Conservation (phyloP, 2,888 invertebrate species). For the Drosophila anceps region DNA sequence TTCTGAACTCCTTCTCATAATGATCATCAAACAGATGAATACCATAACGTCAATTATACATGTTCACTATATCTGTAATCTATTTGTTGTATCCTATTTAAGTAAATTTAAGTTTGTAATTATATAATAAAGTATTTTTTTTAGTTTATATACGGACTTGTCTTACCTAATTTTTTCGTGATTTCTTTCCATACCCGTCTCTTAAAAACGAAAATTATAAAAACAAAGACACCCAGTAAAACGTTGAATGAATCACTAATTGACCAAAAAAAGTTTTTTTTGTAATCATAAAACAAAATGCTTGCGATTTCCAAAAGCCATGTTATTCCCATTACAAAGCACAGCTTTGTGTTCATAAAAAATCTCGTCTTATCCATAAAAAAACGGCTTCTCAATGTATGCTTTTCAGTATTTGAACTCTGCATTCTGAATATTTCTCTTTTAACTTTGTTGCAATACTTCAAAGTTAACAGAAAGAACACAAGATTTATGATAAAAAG, state of each 20-base stretch:
- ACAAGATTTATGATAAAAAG: constrained; percentile 89
- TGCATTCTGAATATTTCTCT: constrained; percentile 90
- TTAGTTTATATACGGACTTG: neutral
- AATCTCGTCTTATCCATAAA: constrained; percentile 90
- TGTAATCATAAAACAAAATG: constrained; percentile 86
- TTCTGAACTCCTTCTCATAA: too few species aligned
- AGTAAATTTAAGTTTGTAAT: neutral
- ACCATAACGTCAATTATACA: too few species aligned
- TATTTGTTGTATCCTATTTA: neutral
- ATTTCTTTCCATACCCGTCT: constrained; percentile 88
- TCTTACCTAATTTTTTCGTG: constrained; percentile 87
- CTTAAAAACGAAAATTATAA: constrained; percentile 90
- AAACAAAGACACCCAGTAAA: constrained; percentile 90
- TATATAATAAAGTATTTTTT: neutral
- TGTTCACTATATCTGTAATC: too few species aligned
- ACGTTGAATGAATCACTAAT: constrained; percentile 89
- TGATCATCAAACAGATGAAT: too few species aligned
- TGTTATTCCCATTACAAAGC: constrained; percentile 92
- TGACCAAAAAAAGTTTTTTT: constrained; percentile 86
- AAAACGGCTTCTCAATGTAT: constrained; percentile 87
- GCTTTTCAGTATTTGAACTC: constrained; percentile 88
- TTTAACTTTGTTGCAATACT: constrained; percentile 90
- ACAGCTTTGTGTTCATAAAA: constrained; percentile 90
- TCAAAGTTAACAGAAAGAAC: constrained; percentile 89
- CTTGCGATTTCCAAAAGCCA: constrained; percentile 90